phyloP scores from a whole-genome alignment of 2,888 invertebrate genomes.

The Mayetiola destructor region DNA sequence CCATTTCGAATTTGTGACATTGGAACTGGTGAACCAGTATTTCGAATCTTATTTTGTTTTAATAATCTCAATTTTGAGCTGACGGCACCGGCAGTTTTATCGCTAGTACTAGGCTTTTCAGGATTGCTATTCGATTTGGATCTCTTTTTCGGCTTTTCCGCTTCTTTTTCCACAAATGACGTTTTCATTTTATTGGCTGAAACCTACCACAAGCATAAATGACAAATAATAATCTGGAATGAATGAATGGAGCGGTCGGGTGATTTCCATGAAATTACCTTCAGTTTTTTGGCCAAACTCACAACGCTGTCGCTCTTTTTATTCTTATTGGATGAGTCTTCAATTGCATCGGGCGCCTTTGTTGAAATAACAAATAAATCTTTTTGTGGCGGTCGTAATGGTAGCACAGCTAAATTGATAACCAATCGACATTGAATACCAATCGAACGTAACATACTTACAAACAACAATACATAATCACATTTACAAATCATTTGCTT shows the following conservation, averaged over 20 bases:
- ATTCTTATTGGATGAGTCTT: neutral
- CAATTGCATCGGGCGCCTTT: neutral
- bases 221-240: no score
- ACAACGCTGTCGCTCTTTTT: neutral
- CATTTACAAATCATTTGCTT: conserved; percentile 48
- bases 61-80: no score
- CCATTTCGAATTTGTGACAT: no score
- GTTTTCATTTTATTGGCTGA: conserved; percentile 14
- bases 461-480: conserved; percentile 60
- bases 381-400: conserved; percentile 49
- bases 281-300: neutral
- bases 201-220: no score
- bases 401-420: conserved; percentile 62
- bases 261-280: neutral
- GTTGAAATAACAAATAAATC: conserved; percentile 38
- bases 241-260: neutral
- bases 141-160: neutral
- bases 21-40: no score
- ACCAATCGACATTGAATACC: conserved; percentile 71
- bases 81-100: no score
- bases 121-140: no score
- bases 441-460: conserved; percentile 59
- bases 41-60: no score
- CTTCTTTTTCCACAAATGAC: conserved; percentile 16
- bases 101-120: no score